Evolutionary conservation across 2,888 invertebrate genomes (phyloP), one percentile per base, ranked within the genome.

Genomic region (Cylloceria caligata): DNA sequence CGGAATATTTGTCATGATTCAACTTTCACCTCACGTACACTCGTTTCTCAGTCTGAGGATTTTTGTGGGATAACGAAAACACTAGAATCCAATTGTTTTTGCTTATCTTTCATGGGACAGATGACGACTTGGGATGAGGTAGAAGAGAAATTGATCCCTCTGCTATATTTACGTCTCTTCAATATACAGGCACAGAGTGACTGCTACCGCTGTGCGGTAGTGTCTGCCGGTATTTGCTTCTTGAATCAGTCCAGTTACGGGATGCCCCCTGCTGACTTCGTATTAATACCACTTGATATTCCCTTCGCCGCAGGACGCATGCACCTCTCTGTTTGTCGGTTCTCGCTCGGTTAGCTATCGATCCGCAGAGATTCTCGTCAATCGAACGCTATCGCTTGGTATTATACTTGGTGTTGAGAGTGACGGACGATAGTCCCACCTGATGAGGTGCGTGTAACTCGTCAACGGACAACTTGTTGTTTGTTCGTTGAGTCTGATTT

Each of bases 311-410:
- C 81, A 30, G 52, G 68, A 74, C 69, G 42, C 45, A 19, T 4
- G 19, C 9, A 65, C 42, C 49, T 72, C 30, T 34, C 57, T 65
- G 80, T 80, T 76, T 78, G 49, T 78, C 71, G 62, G 80, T 34
- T 78, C 57, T 84, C 60, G 72, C 81, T 80, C 77, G 65, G 75
- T 75, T 75, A 67, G 60, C 74, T 84, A 65, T 67, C 67, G 68
- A 82, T 87, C 84, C 84, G 68, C 81, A 69, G 60, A 81, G 85
- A 84, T 83, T 69, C 86, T 69, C 83, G 30, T 64, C 78, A 80
- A 83, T 81, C 67, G 78, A 83, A 81, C 81, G 83, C 81, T 85
- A 88, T 87, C 74, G 87, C 80, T 65, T 62, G 47, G 69, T 57
- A 74, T 75, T 79, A 69, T 64, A 55, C 67, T 16, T 55, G 65